A percentile compares a stretch with the other conserved stretches of the same genome.
phyloP scores from a whole-genome alignment of 1,140 invertebrate genomes.

The Drosophila mayri region DNA sequence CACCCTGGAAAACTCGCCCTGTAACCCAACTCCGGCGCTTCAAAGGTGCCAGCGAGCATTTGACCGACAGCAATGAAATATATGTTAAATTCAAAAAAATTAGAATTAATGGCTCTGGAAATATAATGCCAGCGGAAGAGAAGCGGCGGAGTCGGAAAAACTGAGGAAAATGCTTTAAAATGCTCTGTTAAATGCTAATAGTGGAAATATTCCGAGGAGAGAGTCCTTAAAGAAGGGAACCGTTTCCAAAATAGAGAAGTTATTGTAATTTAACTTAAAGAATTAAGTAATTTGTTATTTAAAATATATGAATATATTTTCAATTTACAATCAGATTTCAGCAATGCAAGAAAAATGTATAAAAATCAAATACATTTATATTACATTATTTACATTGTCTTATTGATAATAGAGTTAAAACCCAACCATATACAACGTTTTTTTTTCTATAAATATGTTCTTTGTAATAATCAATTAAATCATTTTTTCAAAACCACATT shows the following conservation, averaged over 20 bases:
- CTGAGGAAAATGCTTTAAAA: constrained; percentile 2
- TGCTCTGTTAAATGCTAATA: background rate
- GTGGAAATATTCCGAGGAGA: background rate
- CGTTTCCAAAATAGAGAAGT: background rate
- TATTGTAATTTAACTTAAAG: background rate
- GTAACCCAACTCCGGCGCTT: constrained; percentile 3
- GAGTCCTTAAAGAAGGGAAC: background rate
- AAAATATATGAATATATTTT: background rate
- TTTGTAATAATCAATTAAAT: constrained; percentile 17
- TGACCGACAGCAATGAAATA: constrained; percentile 76
- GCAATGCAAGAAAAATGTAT: background rate
- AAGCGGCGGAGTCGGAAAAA: background rate
- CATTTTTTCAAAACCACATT: constrained; percentile 9
- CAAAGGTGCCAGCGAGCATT: constrained; percentile 51
- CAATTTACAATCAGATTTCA: background rate
- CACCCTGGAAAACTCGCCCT: constrained; percentile 1
- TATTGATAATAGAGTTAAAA: background rate
- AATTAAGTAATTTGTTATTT: too few relatives aligned
- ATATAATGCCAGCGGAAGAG: constrained; percentile 17
- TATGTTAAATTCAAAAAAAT: constrained; percentile 70
- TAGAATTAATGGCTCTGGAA: constrained; percentile 71
- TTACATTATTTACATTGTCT: background rate
- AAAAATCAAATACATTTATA: background rate
- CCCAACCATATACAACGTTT: background rate
- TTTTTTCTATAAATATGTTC: background rate